Evolutionary conservation across 2,888 invertebrate genomes (phyloP).

Genomic region (Thereva nobilitata): DNA sequence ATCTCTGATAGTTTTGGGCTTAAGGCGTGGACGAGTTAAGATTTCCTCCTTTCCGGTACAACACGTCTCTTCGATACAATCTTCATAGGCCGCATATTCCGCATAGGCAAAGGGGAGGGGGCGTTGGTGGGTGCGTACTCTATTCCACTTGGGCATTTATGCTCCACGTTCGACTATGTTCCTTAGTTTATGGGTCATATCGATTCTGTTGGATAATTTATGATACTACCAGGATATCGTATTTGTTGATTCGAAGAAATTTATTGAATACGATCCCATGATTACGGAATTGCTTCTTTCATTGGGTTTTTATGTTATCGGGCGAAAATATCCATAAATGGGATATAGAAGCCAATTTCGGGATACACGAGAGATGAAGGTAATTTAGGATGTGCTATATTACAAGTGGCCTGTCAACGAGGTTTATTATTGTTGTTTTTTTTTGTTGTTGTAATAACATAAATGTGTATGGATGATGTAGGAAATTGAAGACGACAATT

Average conservation of each 20-base stretch:
- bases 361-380: no score
- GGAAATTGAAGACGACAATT: no score
- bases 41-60: conserved; percentile 35
- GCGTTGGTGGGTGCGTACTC: conserved; percentile 34
- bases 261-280: conserved; percentile 32
- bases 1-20: conserved; percentile 33
- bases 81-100: neutral
- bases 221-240: conserved; percentile 24
- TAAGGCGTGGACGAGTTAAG: conserved; percentile 30
- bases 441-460: no score
- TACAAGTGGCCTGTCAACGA: no score
- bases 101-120: conserved; percentile 10
- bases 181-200: conserved; percentile 34
- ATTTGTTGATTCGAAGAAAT: conserved; percentile 30
- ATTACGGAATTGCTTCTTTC: conserved; percentile 22
- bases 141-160: no score
- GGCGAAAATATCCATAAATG: no score
- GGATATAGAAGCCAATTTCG: no score
- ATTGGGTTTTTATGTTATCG: no score
- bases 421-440: no score
- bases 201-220: conserved; percentile 32
- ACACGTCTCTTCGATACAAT: conserved; percentile 2
- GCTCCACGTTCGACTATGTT: conserved; percentile 19
- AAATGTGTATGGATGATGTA: no score
- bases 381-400: no score